Evolutionary conservation across 2,888 invertebrate species (phyloP).

Genomic region (Brassicogethes aeneus): DNA sequence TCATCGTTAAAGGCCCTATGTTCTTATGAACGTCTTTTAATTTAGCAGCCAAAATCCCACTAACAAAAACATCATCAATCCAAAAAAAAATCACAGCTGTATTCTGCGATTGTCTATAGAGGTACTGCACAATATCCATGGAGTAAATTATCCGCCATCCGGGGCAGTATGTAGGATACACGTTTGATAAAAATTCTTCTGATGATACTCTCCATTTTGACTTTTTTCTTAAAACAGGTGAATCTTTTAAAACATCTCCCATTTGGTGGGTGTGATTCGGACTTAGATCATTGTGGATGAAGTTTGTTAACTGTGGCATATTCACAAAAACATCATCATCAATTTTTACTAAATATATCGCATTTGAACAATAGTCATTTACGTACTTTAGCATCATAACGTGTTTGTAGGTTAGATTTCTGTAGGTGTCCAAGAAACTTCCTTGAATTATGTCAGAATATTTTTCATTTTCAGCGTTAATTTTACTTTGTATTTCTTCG

Average conservation of each 20-base stretch:
- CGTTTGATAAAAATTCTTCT: neutral
- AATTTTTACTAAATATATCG: constrained; percentile 55
- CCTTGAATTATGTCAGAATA: constrained; percentile 69
- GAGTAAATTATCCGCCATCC: neutral
- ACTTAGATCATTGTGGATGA: constrained; percentile 2
- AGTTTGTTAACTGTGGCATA: constrained; percentile 46
- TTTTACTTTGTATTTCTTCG: constrained; percentile 25
- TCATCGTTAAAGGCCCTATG: too few relatives aligned
- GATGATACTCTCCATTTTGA: neutral
- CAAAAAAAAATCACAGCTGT: neutral
- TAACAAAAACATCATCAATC: neutral
- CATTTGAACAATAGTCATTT: constrained; percentile 54
- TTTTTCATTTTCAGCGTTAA: constrained; percentile 46
- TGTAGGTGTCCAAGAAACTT: constrained; percentile 63
- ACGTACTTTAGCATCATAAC: constrained; percentile 73
- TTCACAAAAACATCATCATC: constrained; percentile 72
- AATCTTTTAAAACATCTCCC: neutral
- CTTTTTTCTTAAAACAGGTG: neutral
- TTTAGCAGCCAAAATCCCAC: neutral
- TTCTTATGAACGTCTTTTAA: neutral
- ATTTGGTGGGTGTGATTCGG: neutral
- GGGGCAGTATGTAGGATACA: neutral
- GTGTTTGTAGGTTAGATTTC: constrained; percentile 76
- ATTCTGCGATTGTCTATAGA: neutral
- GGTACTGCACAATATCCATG: neutral